Evolutionary conservation across 30 jellyfish, hydroid and myxozoan species (phyloP).

Genomic region (Chrysaora quinquecirrha): DNA sequence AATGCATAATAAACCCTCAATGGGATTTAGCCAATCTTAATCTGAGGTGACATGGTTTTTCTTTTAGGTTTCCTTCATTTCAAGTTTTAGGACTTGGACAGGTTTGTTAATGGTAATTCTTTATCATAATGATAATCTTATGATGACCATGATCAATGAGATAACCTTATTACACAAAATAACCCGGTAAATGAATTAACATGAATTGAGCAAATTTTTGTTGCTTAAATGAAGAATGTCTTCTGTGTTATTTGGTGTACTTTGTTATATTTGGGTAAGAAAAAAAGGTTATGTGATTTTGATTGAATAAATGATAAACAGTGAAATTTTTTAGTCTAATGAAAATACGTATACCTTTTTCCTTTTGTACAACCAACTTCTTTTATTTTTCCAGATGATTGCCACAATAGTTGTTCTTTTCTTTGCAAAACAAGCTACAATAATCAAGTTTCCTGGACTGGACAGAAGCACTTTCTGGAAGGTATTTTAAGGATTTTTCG

Average conservation of each 20-base stretch:
- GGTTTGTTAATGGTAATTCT: constrained; percentile 47
- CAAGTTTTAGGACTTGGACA: constrained; percentile 84
- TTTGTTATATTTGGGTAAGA: background rate
- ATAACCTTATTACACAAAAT: background rate
- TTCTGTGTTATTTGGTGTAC: background rate
- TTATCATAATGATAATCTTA: background rate
- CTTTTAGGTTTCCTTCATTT: constrained; percentile 87
- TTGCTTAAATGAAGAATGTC: too few relatives aligned
- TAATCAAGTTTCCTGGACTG: constrained; percentile 66
- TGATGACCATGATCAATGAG: background rate
- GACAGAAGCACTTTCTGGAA: constrained; percentile 71
- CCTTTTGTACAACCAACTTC: background rate
- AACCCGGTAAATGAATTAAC: background rate
- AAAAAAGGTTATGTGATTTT: too few relatives aligned
- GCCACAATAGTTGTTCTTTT: constrained; percentile 65
- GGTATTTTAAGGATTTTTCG: constrained; percentile 21
- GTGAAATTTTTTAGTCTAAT: background rate
- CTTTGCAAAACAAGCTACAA: constrained; percentile 45
- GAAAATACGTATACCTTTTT: background rate
- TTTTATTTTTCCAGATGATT: constrained; percentile 61
- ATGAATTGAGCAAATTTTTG: too few relatives aligned
- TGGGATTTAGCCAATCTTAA: background rate
- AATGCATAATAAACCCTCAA: background rate
- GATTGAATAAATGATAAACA: background rate
- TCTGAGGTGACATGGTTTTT: background rate